These are phyloP conservation scores for Ramphastos sulfuratus DNA, from an alignment of 2,113 vertebrate species.

Conservation along the genomic window DNA sequence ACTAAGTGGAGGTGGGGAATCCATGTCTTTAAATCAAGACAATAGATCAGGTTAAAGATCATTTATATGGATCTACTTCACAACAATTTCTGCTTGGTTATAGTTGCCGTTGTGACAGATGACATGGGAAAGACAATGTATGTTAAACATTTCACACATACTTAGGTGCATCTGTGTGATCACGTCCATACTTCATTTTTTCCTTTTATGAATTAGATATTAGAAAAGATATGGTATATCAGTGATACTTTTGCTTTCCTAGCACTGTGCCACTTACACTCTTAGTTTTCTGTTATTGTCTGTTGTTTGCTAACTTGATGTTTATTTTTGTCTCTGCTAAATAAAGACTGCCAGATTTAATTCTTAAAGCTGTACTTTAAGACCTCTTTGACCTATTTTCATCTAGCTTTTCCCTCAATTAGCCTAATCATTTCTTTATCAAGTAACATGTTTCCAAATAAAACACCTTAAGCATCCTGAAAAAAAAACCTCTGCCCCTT, in stretches of 20 bases:
- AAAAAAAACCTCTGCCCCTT: background rate
- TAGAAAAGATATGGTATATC: background rate
- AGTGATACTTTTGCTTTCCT: background rate
- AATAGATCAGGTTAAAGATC: background rate
- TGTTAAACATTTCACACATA: background rate
- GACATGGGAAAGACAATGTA: background rate
- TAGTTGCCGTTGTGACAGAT: background rate
- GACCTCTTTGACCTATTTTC: constrained; percentile 68
- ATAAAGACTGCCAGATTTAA: constrained; percentile 58
- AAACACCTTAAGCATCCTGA: constrained; percentile 25
- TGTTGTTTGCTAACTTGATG: constrained; percentile 30
- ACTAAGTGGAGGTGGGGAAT: background rate
- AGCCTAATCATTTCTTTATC: constrained; percentile 63
- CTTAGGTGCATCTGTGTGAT: background rate
- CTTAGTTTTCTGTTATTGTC: constrained; percentile 47
- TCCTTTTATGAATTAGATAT: background rate
- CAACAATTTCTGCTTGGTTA: background rate
- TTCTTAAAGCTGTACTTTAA: constrained; percentile 56
- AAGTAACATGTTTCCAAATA: constrained; percentile 33
- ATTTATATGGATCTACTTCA: background rate
- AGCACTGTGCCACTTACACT: background rate
- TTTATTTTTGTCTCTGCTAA: constrained; percentile 65
- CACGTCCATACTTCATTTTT: background rate
- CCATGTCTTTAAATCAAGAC: background rate
- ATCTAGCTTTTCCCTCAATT: constrained; percentile 60